Percentiles rank a stretch among this genome's conserved stretches.
These are phyloP conservation scores for Homarus americanus DNA, from an alignment of 1,140 invertebrate species.

Conservation along the genomic window DNA sequence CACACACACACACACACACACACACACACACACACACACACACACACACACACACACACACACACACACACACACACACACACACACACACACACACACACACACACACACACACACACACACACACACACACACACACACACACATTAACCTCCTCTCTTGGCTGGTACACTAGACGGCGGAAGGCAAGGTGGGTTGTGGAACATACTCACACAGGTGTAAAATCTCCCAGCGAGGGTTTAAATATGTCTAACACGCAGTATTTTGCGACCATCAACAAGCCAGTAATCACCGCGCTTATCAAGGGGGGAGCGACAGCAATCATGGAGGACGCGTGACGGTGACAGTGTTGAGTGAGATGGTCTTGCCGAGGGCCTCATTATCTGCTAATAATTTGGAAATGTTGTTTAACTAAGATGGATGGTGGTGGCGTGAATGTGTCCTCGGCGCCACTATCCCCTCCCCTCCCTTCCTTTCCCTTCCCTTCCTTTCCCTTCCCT, in stretches of 20 bases:
- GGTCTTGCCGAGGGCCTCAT: constrained; percentile 50
- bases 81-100: too few species aligned
- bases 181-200: not conserved
- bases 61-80: too few species aligned
- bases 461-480: too few species aligned
- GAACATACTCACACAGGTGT: constrained; percentile 12
- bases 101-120: too few species aligned
- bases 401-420: constrained; percentile 67
- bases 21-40: too few species aligned
- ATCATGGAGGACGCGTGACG: constrained; percentile 50
- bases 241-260: constrained; percentile 54
- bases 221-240: constrained; percentile 28
- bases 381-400: constrained; percentile 71
- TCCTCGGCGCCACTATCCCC: too few species aligned
- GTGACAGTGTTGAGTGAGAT: constrained; percentile 42
- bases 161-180: constrained; percentile 13
- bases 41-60: too few species aligned
- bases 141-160: constrained; percentile 49
- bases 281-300: constrained; percentile 58
- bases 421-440: constrained; percentile 54
- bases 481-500: too few species aligned
- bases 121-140: too few species aligned
- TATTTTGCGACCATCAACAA: constrained; percentile 53
- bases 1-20: too few species aligned
- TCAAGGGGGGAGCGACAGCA: constrained; percentile 31